These are phyloP conservation scores for Chamaetylas fuelleborni DNA, from an alignment of 2,113 vertebrate species.

Conservation along the genomic window DNA sequence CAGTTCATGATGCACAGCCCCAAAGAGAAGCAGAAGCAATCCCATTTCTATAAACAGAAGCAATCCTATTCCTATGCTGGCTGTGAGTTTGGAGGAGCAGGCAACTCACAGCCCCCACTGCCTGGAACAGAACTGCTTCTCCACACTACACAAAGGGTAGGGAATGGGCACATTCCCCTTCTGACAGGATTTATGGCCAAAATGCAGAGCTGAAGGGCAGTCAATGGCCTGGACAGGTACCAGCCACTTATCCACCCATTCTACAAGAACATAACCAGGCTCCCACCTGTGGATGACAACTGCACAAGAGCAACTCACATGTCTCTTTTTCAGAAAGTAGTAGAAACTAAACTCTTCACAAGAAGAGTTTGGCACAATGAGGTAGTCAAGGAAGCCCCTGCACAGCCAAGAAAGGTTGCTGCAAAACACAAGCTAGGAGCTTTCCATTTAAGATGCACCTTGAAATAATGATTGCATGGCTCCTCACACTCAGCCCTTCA, in stretches of 20 bases:
- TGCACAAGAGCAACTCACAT: neutral
- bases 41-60: too few relatives aligned
- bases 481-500: neutral
- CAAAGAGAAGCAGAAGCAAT: neutral
- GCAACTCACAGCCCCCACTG: neutral
- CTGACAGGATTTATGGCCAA: neutral
- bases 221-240: fast-evolving
- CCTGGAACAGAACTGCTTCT: neutral
- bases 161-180: neutral
- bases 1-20: neutral
- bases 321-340: neutral
- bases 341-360: neutral
- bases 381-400: neutral
- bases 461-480: neutral
- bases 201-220: neutral
- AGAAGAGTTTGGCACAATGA: neutral
- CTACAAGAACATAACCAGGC: neutral
- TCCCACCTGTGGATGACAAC: neutral
- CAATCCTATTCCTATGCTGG: fast-evolving
- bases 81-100: neutral
- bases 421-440: neutral
- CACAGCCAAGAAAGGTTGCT: neutral
- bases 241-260: neutral
- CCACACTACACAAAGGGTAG: neutral
- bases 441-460: neutral